phyloP scores from a whole-genome alignment of 2,113 vertebrate genomes.

The Halcyon senegalensis region DNA sequence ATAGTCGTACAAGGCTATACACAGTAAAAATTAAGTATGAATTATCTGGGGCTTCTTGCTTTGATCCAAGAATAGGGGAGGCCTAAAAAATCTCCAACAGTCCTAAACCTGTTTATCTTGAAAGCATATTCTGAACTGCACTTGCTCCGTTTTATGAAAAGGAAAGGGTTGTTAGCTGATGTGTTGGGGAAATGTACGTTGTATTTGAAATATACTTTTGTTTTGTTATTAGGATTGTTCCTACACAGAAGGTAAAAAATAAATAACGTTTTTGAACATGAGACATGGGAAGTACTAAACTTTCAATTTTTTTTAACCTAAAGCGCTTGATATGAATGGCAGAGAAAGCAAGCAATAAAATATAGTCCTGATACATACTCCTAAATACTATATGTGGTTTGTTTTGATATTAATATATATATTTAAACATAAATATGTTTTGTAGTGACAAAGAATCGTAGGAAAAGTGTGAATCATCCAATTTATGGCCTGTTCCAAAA shows the following conservation, averaged over 20 bases:
- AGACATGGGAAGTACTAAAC: background rate
- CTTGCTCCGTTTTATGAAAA: background rate
- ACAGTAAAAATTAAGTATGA: background rate
- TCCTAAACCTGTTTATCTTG: background rate
- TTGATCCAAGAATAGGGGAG: background rate
- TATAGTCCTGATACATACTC: background rate
- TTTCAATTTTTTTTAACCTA: background rate
- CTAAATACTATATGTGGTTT: background rate
- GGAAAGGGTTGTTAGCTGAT: background rate
- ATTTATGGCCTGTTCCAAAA: background rate
- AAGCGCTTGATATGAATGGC: background rate
- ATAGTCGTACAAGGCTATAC: background rate
- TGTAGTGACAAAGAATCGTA: fast-evolving
- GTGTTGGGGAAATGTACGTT: background rate
- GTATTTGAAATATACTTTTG: background rate
- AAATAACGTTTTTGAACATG: background rate
- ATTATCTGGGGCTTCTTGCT: background rate
- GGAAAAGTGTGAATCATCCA: background rate
- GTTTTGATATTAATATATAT: background rate
- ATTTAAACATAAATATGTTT: background rate
- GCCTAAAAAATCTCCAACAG: background rate
- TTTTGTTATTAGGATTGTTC: background rate
- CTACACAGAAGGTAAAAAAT: background rate
- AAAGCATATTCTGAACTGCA: background rate
- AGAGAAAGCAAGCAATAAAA: background rate